Percentiles rank a stretch among this genome's conserved stretches.
phyloP scores from a whole-genome alignment of 2,113 vertebrate species.

The Fulmarus glacialis region DNA sequence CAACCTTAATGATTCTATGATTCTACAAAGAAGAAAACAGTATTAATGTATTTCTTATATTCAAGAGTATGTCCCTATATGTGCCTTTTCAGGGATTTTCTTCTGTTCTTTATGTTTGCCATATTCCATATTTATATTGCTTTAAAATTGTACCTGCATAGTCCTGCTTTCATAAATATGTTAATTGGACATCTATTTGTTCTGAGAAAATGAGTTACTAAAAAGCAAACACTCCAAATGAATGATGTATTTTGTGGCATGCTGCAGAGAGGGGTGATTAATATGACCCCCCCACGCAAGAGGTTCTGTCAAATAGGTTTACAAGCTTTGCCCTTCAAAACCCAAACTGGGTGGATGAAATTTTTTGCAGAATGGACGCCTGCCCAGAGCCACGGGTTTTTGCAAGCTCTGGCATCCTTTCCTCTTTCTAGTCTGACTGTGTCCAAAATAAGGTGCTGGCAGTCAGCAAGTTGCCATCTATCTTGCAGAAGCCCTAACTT shows the following conservation, averaged over 20 bases:
- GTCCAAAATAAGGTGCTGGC: slow-evolving; percentile 39
- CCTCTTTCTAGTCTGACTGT: background rate
- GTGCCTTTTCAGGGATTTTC: background rate
- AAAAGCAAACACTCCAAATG: background rate
- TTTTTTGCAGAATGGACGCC: background rate
- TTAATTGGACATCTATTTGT: background rate
- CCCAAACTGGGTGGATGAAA: background rate
- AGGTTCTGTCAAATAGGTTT: background rate
- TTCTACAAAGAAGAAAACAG: background rate
- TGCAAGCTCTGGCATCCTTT: background rate
- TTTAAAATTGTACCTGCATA: background rate
- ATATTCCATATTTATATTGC: background rate
- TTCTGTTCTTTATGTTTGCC: background rate
- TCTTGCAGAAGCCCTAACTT: slow-evolving; percentile 28
- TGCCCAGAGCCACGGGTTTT: background rate
- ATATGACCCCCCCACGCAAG: background rate
- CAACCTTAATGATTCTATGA: no score
- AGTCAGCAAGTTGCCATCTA: slow-evolving; percentile 4
- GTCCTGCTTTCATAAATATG: background rate
- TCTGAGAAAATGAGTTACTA: background rate
- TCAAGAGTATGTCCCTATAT: background rate
- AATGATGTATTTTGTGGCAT: background rate
- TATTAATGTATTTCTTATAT: background rate
- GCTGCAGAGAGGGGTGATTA: background rate
- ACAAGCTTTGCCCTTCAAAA: background rate